Evolutionary conservation across 2,888 invertebrate genomes (phyloP).

Genomic region (Drosophila atroscutellata): DNA sequence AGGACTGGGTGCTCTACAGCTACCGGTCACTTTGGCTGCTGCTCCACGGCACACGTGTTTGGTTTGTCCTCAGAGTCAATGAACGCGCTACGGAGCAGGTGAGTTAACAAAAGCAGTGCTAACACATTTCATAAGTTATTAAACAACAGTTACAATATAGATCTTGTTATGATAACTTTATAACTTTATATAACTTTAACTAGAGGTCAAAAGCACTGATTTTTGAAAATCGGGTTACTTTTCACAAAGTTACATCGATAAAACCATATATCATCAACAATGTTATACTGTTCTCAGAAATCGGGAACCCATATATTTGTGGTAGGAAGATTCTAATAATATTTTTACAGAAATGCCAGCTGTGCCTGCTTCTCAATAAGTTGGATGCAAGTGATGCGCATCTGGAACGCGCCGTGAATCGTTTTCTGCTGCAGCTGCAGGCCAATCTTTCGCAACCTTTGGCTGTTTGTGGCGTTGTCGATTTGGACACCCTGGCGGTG

Average conservation of each 20-base stretch:
- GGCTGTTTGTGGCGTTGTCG: slow-evolving; percentile 75
- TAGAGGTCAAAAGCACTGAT: too few relatives aligned
- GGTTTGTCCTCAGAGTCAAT: slow-evolving; percentile 44
- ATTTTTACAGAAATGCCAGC: slow-evolving; percentile 71
- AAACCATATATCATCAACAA: neutral
- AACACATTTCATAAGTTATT: neutral
- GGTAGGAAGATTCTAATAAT: neutral
- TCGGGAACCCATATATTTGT: neutral
- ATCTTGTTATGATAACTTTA: neutral
- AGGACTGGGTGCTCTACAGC: slow-evolving; percentile 25
- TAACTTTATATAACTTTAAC: neutral
- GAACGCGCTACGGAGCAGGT: slow-evolving; percentile 51
- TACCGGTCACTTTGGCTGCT: slow-evolving; percentile 60
- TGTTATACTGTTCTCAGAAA: neutral
- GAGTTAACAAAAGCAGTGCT: neutral
- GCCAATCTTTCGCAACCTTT: slow-evolving; percentile 33
- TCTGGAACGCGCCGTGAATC: slow-evolving; percentile 70
- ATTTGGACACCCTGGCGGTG: slow-evolving; percentile 76
- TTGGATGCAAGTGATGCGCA: slow-evolving; percentile 51
- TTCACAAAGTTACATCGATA: neutral
- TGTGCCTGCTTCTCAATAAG: slow-evolving; percentile 66
- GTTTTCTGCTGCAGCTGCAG: slow-evolving; percentile 76
- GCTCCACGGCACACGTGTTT: slow-evolving; percentile 56
- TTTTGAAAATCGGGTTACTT: too few relatives aligned
- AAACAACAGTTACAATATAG: neutral